phyloP scores from a whole-genome alignment of 92 coral and sea anemone species.

The Zoanthus sansibaricus region DNA sequence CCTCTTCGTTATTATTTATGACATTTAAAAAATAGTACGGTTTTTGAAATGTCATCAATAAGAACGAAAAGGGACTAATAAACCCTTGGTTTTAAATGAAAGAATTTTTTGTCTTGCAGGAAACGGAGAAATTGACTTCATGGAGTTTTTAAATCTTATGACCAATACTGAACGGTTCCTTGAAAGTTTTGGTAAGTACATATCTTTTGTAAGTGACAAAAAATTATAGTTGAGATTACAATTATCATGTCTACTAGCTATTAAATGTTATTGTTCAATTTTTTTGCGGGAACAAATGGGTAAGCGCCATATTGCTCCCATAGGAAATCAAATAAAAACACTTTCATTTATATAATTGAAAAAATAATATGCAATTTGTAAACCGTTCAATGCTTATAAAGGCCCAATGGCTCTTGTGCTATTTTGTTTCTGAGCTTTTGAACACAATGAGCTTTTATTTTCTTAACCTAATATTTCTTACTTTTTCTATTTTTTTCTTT shows the following conservation, averaged over 20 bases:
- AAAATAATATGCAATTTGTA: too few species aligned
- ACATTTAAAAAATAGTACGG: too few species aligned
- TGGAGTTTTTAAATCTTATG: conserved; percentile 95
- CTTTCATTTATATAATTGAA: neutral
- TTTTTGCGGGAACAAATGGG: neutral
- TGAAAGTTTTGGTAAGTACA: conserved; percentile 74
- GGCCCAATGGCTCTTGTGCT: too few species aligned
- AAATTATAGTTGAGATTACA: neutral
- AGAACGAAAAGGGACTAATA: too few species aligned
- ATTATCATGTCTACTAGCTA: neutral
- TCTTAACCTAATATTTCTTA: too few species aligned
- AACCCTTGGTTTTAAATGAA: neutral
- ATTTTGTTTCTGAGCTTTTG: too few species aligned
- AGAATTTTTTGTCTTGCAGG: conserved; percentile 56
- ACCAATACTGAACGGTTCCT: conserved; percentile 96
- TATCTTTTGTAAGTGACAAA: neutral
- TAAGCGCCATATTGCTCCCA: neutral
- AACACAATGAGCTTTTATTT: too few species aligned
- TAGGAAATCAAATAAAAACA: neutral
- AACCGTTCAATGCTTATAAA: too few species aligned
- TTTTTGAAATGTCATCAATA: too few species aligned
- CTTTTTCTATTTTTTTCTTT: too few species aligned
- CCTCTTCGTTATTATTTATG: too few species aligned
- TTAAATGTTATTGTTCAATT: neutral
- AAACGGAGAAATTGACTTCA: conserved; percentile 96